Evolutionary conservation across 2,113 vertebrate species (phyloP).

Genomic region (Varanus salvator): DNA sequence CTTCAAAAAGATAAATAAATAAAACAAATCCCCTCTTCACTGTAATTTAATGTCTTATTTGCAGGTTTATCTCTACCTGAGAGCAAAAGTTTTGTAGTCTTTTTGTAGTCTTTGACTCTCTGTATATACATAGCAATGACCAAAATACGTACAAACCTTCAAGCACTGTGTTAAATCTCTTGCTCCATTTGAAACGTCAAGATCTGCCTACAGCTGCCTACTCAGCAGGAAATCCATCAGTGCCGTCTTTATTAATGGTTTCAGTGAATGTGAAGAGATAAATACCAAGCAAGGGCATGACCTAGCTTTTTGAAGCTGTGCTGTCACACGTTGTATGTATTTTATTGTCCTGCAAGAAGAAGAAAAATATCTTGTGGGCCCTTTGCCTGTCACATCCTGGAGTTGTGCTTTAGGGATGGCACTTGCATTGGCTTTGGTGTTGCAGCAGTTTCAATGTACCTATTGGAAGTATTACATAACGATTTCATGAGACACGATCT

Average conservation of each 20-base stretch:
- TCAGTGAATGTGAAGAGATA: constrained; percentile 43
- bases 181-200: constrained; percentile 28
- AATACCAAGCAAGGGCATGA: constrained; percentile 42
- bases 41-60: not conserved
- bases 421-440: not conserved
- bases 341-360: constrained; percentile 45
- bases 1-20: no score
- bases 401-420: not conserved
- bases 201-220: constrained; percentile 39
- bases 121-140: not conserved
- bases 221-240: constrained; percentile 48
- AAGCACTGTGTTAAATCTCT: constrained; percentile 33
- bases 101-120: constrained; percentile 24
- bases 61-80: not conserved
- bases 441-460: not conserved
- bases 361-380: constrained; percentile 7
- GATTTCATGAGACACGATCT: not conserved
- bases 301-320: constrained; percentile 43
- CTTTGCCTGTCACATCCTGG: constrained; percentile 17
- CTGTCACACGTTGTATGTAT: constrained; percentile 55
- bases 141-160: constrained; percentile 36
- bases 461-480: not conserved
- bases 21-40: constrained; percentile 11
- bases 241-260: constrained; percentile 47
- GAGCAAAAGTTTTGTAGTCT: constrained; percentile 6